Evolutionary conservation across 1,140 invertebrate genomes (phyloP).

Genomic region (Pomacea maculata): DNA sequence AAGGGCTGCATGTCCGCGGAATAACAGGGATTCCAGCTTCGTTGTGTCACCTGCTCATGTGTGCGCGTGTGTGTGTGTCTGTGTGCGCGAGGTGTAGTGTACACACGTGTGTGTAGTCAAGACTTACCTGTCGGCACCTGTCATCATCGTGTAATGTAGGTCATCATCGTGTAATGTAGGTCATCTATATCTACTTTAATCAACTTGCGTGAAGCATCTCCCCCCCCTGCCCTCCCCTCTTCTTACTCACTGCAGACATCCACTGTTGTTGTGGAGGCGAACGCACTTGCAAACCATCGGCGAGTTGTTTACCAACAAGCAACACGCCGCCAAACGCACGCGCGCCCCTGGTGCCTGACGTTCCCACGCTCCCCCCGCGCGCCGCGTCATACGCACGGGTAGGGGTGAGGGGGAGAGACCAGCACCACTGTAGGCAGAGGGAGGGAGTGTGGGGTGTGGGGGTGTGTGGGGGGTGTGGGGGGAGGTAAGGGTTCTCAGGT

Average conservation of each 20-base stretch:
- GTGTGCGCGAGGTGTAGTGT: background rate
- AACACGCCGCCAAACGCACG: background rate
- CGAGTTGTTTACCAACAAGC: background rate
- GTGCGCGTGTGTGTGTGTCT: background rate
- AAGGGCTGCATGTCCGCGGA: background rate
- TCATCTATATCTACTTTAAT: background rate
- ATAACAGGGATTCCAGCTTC: background rate
- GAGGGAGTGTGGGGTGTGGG: background rate
- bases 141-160: too few relatives aligned
- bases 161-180: background rate
- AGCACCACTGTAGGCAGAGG: background rate
- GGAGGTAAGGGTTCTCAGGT: background rate
- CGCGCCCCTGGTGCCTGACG: background rate
- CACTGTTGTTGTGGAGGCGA: too few relatives aligned
- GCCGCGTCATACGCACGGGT: background rate
- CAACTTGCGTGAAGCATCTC: background rate
- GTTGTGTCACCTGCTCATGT: background rate
- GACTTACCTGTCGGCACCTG: too few relatives aligned
- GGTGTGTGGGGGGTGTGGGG: background rate
- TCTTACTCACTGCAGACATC: too few relatives aligned
- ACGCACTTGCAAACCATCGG: background rate
- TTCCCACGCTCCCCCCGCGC: background rate
- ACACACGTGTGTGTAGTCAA: too few relatives aligned
- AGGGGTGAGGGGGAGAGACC: background rate
- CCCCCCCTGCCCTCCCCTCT: background rate